These are phyloP conservation scores for Sisyra nigra DNA, from an alignment of 2,888 invertebrate genomes.

Conservation along the genomic window DNA sequence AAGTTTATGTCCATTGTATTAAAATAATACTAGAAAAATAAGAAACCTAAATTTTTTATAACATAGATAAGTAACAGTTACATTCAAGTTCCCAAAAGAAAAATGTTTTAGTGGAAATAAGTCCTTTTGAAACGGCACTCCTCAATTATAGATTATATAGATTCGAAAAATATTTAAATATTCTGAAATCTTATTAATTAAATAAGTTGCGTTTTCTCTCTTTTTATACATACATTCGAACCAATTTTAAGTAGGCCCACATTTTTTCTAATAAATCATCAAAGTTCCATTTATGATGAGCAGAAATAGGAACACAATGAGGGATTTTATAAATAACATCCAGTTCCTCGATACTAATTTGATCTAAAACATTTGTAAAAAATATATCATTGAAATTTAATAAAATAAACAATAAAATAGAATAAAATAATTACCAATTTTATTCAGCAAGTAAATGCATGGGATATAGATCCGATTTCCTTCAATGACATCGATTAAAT, in stretches of 20 bases:
- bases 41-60: too few species aligned
- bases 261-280: conserved; percentile 93
- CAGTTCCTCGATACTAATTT: conserved; percentile 88
- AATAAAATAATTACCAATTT: conserved; percentile 57
- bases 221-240: conserved; percentile 59
- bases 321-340: conserved; percentile 99
- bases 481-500: conserved; percentile 95
- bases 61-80: too few species aligned
- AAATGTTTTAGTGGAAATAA: too few species aligned
- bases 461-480: conserved; percentile 97
- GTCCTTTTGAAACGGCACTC: too few species aligned
- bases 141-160: too few species aligned
- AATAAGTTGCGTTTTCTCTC: not conserved
- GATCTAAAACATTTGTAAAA: conserved; percentile 40
- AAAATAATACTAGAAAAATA: too few species aligned
- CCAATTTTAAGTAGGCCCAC: conserved; percentile 93
- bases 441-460: conserved; percentile 96
- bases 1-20: too few species aligned
- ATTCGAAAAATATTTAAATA: too few species aligned
- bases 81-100: too few species aligned
- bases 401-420: conserved; percentile 2
- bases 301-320: conserved; percentile 99
- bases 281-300: conserved; percentile 99
- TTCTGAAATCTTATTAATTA: too few species aligned
- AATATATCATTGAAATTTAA: conserved; percentile 4